These are phyloP conservation scores for Lepidothrix coronata DNA, from an alignment of 2,113 vertebrate species.

Conservation along the genomic window DNA sequence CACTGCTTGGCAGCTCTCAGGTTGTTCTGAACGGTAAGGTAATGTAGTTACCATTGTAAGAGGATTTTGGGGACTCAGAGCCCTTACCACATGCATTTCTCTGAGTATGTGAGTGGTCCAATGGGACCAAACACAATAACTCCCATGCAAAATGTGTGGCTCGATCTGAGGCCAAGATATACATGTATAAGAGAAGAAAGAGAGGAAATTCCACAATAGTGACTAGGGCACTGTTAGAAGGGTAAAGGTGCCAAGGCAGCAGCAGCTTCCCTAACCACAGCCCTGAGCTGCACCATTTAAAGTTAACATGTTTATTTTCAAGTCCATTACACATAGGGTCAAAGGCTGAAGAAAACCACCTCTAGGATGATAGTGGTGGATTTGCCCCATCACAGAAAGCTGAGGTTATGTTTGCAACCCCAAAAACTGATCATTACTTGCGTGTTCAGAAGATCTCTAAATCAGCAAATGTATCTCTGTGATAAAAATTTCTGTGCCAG, in stretches of 20 bases:
- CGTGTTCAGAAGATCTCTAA: background rate
- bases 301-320: background rate
- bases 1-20: background rate
- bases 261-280: background rate
- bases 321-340: background rate
- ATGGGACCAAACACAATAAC: background rate
- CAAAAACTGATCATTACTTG: background rate
- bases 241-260: background rate
- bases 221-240: background rate
- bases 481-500: conserved; percentile 24
- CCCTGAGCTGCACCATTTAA: background rate
- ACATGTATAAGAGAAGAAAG: background rate
- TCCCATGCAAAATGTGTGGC: background rate
- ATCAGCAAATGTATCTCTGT: background rate
- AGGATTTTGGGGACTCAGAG: background rate
- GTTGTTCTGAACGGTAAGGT: background rate
- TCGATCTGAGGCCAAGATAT: background rate
- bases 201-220: conserved; percentile 18
- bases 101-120: background rate
- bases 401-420: background rate
- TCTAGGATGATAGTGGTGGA: background rate
- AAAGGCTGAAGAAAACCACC: background rate
- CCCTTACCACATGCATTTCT: background rate
- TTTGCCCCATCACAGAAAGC: background rate
- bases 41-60: background rate